phyloP scores from a whole-genome alignment of 2,888 invertebrate species.

The Epinotia brunnichana region DNA sequence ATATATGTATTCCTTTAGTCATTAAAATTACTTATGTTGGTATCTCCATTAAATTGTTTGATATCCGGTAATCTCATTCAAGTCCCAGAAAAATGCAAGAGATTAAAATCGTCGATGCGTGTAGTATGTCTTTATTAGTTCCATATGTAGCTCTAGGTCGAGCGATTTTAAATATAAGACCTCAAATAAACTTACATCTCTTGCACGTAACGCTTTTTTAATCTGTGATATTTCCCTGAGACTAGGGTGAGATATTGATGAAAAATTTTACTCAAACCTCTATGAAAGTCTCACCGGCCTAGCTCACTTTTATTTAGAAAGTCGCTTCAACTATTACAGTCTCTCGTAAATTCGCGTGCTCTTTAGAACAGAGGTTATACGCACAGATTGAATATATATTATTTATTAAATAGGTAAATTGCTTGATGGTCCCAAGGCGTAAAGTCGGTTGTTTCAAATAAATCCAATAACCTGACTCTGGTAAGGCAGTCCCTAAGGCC shows the following conservation, averaged over 20 bases:
- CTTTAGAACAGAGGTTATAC: no score
- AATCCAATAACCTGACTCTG: background rate
- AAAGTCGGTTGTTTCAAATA: background rate
- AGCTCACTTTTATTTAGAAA: background rate
- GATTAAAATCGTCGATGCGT: background rate
- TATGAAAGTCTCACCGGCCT: background rate
- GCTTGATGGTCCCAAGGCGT: no score
- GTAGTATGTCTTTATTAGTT: background rate
- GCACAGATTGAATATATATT: background rate
- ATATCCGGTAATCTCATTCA: background rate
- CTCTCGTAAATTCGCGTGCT: no score
- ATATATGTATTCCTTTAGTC: background rate
- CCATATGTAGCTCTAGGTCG: background rate
- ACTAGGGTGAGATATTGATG: background rate
- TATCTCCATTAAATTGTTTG: background rate
- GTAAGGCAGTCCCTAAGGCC: no score
- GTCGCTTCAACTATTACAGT: background rate
- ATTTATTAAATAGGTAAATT: background rate
- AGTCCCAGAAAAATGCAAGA: background rate
- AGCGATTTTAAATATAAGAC: background rate
- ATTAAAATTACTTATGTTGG: background rate
- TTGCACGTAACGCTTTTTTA: slow-evolving; percentile 5
- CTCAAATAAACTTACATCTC: background rate
- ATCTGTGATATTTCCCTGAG: background rate
- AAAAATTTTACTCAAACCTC: background rate